Conservation (phyloP, 1,140 invertebrate genomes). For the Diachasma alloeum region DNA sequence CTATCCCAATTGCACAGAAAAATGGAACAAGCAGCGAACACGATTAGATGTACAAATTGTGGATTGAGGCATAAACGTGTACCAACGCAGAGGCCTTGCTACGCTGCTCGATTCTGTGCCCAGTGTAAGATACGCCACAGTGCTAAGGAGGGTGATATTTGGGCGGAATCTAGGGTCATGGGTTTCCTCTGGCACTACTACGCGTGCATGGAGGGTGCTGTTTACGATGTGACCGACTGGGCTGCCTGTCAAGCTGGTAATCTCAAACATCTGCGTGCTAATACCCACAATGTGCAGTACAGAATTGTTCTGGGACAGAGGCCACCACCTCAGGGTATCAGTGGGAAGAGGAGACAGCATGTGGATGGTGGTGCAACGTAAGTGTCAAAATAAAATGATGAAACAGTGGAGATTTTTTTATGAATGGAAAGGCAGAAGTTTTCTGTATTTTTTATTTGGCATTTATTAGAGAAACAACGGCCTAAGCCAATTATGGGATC, state of each 20-base stretch:
- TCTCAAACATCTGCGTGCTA: constrained; percentile 80
- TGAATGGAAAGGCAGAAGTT: too few species aligned
- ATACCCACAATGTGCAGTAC: constrained; percentile 91
- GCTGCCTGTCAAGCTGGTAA: constrained; percentile 90
- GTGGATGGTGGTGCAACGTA: constrained; percentile 54
- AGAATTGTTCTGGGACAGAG: constrained; percentile 83
- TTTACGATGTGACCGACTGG: constrained; percentile 96
- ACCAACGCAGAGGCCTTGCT: constrained; percentile 83
- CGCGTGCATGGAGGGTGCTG: constrained; percentile 94
- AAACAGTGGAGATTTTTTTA: not conserved
- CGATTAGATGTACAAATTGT: constrained; percentile 91
- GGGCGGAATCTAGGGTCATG: constrained; percentile 90
- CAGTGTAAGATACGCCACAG: constrained; percentile 91
- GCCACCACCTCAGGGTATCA: constrained; percentile 60
- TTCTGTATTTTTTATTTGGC: too few species aligned
- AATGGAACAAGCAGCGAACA: constrained; percentile 91
- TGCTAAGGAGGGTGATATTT: constrained; percentile 95
- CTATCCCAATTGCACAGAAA: constrained; percentile 89
- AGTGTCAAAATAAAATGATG: not conserved
- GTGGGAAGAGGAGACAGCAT: constrained; percentile 53
- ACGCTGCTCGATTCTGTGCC: constrained; percentile 88
- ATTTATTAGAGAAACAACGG: too few species aligned
- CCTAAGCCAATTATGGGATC: too few species aligned
- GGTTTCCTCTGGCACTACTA: constrained; percentile 93
- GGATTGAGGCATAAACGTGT: constrained; percentile 86